Evolutionary conservation across 2,888 invertebrate species (phyloP).

Genomic region (Metopia argyrocephala): DNA sequence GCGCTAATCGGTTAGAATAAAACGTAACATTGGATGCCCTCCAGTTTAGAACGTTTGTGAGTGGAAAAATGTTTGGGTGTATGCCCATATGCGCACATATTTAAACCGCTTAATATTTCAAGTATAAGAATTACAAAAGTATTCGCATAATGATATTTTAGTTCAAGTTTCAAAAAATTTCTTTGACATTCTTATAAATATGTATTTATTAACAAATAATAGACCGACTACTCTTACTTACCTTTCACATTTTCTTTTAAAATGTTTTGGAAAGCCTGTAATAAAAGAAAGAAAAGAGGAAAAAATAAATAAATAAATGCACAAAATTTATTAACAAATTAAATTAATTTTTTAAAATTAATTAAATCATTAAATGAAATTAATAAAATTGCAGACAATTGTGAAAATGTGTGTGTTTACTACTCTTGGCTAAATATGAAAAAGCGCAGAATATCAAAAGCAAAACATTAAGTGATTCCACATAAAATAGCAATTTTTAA

Average conservation of each 20-base stretch:
- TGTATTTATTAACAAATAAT: not conserved
- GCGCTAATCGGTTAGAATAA: too few relatives aligned
- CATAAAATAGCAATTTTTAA: conserved; percentile 39
- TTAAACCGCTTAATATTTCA: too few relatives aligned
- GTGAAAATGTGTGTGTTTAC: not conserved
- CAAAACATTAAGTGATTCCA: conserved; percentile 34
- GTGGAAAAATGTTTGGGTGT: too few relatives aligned
- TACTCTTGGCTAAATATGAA: conserved; percentile 3
- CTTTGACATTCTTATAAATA: too few relatives aligned
- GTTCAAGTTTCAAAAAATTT: not conserved
- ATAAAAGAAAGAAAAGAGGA: too few relatives aligned
- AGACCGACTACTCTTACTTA: not conserved
- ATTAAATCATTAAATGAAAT: conserved; percentile 48
- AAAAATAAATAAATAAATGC: not conserved
- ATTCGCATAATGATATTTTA: too few relatives aligned
- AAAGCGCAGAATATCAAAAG: not conserved
- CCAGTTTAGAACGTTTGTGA: too few relatives aligned
- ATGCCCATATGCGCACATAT: too few relatives aligned
- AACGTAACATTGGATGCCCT: too few relatives aligned
- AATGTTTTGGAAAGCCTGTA: not conserved
- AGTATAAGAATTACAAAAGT: too few relatives aligned
- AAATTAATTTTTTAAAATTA: conserved; percentile 16
- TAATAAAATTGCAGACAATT: conserved; percentile 35
- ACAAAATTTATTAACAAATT: not conserved
- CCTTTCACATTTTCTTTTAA: conserved; percentile 34